Conservation (phyloP, 2,797 vertebrate genomes). For the Chromis chromis region DNA sequence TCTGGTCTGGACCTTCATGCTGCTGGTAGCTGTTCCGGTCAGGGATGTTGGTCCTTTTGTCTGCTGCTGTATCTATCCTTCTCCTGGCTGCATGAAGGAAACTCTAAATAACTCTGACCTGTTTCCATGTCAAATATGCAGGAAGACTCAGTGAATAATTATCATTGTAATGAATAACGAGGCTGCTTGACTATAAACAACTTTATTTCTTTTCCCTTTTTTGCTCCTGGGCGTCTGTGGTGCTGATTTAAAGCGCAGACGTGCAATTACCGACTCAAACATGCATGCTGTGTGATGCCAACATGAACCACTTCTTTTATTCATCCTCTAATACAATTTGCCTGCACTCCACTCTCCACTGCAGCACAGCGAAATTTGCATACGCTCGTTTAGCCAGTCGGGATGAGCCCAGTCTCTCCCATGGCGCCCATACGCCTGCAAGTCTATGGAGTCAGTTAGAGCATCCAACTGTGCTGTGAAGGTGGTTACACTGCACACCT, state of each 20-base stretch:
- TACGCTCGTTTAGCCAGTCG: conserved; percentile 23
- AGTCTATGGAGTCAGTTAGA: conserved; percentile 3
- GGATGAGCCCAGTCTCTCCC: conserved; percentile 18
- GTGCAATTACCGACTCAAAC: neutral
- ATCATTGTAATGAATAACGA: conserved; percentile 5
- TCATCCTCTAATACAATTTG: neutral
- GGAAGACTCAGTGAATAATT: conserved; percentile 12
- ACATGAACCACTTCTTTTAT: conserved; percentile 30
- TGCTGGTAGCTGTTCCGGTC: conserved; percentile 44
- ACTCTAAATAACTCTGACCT: conserved; percentile 13
- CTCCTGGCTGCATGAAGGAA: conserved; percentile 33
- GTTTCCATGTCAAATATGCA: conserved; percentile 25
- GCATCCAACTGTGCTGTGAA: conserved; percentile 33
- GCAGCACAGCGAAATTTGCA: conserved; percentile 44
- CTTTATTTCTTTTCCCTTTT: neutral
- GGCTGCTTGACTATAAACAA: conserved; percentile 1
- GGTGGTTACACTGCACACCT: conserved; percentile 21
- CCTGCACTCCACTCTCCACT: conserved; percentile 1
- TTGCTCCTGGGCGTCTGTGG: conserved; percentile 1
- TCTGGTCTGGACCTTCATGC: conserved; percentile 21
- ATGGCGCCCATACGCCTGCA: conserved; percentile 6
- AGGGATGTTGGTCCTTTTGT: conserved; percentile 30
- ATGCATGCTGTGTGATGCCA: conserved; percentile 12
- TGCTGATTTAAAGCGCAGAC: neutral
- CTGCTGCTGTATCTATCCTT: conserved; percentile 18